Evolutionary conservation across 2,797 vertebrate genomes (phyloP), one percentile per base, ranked within the genome.

Genomic region (Chelon labrosus): DNA sequence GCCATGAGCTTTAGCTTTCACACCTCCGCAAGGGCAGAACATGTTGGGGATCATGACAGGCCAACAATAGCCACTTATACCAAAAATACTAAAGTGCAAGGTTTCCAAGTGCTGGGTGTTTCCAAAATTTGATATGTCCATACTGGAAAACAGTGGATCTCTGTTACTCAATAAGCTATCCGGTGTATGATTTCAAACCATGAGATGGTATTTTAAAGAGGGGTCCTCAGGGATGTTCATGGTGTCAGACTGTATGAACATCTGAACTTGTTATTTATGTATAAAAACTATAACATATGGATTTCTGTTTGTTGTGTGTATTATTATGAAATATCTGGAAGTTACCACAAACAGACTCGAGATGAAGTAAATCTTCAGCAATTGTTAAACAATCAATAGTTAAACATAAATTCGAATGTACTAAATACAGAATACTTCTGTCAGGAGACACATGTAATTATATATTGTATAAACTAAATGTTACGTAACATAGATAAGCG

Each of bases 11-110:
- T 81, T 61, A 41, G 20, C 19, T 81, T 80, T 79, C 65, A 67
- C 70, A 87, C 68, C 44, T 66, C 39, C 20, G 47, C 35, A 73
- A 42, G 58, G 56, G 58, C 52, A 50, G 47, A 75, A 69, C 35
- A 65, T 63, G 37, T 42, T 58, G 42, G 55, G 80, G 64, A 35
- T 84, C 78, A 75, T 75, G 65, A 38, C 22, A 80, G 72, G 69
- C 59, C 75, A 77, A 71, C 64, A 73, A 62, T 27, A 68, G 50
- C 19, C 35, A n/a, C 54, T 72, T 47, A 73, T 27, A 27, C 25
- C 25, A 67, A 50, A 41, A 52, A 61, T n/a, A 8, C 27, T 44
- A n/a, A 59, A 37, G n/a, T 35, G 10, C 73, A 66, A 35, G 25
- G 60, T 82, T 75, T 79, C 64, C 47, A 35, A 41, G 5, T 27